Base-by-base conservation (phyloP, 2,113 vertebrate genomes). In the Pseudopodoces humilis region DNA sequence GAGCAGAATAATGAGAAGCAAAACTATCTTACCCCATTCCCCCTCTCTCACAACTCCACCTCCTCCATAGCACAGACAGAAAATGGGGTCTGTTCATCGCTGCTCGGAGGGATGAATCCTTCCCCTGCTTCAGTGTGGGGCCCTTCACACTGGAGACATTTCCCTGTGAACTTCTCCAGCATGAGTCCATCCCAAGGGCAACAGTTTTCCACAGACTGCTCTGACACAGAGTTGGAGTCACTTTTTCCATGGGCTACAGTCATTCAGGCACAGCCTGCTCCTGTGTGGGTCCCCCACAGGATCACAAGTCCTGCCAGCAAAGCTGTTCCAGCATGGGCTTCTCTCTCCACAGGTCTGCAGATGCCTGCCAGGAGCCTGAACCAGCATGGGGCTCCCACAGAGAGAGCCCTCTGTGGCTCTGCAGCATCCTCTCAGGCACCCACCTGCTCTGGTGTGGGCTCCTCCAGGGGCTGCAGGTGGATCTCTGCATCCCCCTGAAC, bases 301-400 rank as follows among this genome's bases (percentile, higher is more conserved):
- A 5, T 30, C 47, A 24, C 28, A 62, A 41, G 10, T 55, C 16
- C 74, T 30, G 1, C 3, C 55, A 56, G 19, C 23, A 84, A 53
- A 24, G 3, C 20, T 71, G 20, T 30, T 49, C 49, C 65, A 14
- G 24, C 11, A 21, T 5, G 13, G 56, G 21, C 21, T 86, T 8
- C 52, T 67, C 31, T 50, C 16, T 25, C 35, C 52, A 50, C 0
- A 0, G 62, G 16, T 59, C 20, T 59, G 31, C 44, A 59, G 16
- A n/a, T 30, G 25, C 59, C 43, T 67, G 44, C 4, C 46, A 69
- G 46, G 22, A 49, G 0, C 24, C 59, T 56, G 19, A n/a, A 47
- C 70, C 60, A 65, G 24, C 30, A 49, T 0, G 0, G 2, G n/a
- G 1, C 49, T 23, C n/a, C 22, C 3, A 1, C 18, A 46, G 31